A percentile compares a stretch with the other conserved stretches of the same genome.
phyloP scores from a whole-genome alignment of 2,888 invertebrate genomes.

The Drosophila paranaensis region DNA sequence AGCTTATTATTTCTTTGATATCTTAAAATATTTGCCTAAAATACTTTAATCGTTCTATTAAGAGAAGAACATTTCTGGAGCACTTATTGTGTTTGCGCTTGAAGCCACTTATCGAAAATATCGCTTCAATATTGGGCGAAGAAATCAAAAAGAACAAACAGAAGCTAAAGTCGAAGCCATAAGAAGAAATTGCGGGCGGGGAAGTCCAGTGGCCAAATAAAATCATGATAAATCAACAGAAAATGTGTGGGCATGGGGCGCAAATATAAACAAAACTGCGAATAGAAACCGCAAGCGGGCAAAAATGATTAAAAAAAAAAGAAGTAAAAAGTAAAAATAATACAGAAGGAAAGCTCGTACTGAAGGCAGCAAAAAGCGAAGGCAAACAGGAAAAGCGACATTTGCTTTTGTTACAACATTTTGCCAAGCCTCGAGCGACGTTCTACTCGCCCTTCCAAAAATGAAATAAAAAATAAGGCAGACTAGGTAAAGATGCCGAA shows the following conservation, averaged over 20 bases:
- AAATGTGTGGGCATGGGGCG: conserved; percentile 28
- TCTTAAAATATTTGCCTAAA: background rate
- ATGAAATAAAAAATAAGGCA: conserved; percentile 16
- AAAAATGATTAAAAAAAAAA: conserved; percentile 69
- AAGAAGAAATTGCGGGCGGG: conserved; percentile 14
- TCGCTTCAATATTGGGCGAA: conserved; percentile 54
- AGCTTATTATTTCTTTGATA: background rate
- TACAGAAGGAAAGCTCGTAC: conserved; percentile 15
- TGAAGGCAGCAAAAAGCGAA: conserved; percentile 41
- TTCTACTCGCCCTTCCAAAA: conserved; percentile 11
- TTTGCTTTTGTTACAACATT: conserved; percentile 77
- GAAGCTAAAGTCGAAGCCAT: conserved; percentile 21
- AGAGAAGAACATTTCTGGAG: background rate
- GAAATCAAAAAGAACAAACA: conserved; percentile 61
- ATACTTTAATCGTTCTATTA: background rate
- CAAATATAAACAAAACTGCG: conserved; percentile 69
- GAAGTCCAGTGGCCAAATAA: conserved; percentile 73
- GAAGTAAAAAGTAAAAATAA: conserved; percentile 5
- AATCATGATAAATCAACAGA: conserved; percentile 78
- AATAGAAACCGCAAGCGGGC: conserved; percentile 65
- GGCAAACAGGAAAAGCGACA: conserved; percentile 76
- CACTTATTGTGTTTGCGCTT: conserved; percentile 14
- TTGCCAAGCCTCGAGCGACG: conserved; percentile 62
- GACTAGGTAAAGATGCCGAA: conserved; percentile 37
- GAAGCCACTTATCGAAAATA: conserved; percentile 32